These are phyloP conservation scores for Nymphalis urticae DNA, from an alignment of 2,888 invertebrate species.

Conservation along the genomic window DNA sequence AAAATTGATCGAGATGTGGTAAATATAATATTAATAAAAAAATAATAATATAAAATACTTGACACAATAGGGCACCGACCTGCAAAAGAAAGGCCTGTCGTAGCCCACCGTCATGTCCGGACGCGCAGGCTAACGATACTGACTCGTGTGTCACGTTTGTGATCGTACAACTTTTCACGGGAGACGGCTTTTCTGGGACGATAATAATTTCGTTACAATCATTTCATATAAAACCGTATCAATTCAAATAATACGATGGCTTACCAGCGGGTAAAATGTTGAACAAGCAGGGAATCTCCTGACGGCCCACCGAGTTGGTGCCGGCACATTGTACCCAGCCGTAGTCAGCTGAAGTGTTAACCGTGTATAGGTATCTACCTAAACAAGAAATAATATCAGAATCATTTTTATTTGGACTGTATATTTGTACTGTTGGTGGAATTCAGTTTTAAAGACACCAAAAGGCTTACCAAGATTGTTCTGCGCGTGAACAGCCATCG, in stretches of 20 bases:
- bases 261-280: conserved; percentile 87
- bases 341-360: conserved; percentile 84
- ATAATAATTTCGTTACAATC: background rate
- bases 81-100: conserved; percentile 84
- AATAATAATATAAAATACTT: background rate
- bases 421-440: background rate
- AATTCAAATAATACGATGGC: conserved; percentile 9
- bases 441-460: background rate
- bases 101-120: conserved; percentile 87
- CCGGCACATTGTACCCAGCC: conserved; percentile 91
- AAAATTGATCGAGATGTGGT: no score
- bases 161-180: conserved; percentile 84
- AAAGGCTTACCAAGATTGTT: conserved; percentile 58
- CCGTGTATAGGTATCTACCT: conserved; percentile 78
- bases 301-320: conserved; percentile 85
- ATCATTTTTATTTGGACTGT: conserved; percentile 7
- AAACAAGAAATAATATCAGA: conserved; percentile 29
- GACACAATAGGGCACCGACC: conserved; percentile 58
- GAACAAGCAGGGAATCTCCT: conserved; percentile 87
- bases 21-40: background rate
- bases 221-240: no score
- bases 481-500: conserved; percentile 55
- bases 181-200: conserved; percentile 85
- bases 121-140: conserved; percentile 83
- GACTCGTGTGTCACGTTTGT: conserved; percentile 86